These are phyloP conservation scores for human DNA, from an alignment of 2,113 vertebrate genomes.

Conservation along the genomic window DNA sequence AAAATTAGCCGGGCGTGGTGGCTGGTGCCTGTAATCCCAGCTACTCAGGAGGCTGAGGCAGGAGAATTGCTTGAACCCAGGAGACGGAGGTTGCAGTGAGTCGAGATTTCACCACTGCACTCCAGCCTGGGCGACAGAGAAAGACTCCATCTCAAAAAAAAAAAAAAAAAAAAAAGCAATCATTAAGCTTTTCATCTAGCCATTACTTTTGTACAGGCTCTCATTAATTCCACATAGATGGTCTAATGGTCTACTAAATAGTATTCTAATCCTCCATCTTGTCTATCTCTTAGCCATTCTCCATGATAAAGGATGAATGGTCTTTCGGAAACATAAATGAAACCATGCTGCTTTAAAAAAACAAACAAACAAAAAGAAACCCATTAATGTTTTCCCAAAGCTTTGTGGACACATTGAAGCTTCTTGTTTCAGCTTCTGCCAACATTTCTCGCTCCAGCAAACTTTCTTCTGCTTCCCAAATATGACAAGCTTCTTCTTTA, in stretches of 20 bases:
- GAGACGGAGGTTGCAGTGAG: too few species aligned
- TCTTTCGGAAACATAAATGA: neutral
- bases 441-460: neutral
- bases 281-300: neutral
- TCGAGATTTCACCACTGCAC: too few species aligned
- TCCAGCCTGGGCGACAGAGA: too few species aligned
- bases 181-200: neutral
- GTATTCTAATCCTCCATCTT: neutral
- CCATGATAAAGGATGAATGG: neutral
- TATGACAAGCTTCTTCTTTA: neutral
- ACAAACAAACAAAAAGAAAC: too few species aligned
- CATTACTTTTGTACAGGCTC: neutral
- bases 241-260: neutral
- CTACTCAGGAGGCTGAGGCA: too few species aligned
- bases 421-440: neutral
- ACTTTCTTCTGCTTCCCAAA: neutral
- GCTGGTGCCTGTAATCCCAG: too few species aligned
- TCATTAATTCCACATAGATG: neutral
- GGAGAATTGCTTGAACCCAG: too few species aligned
- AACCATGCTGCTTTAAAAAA: neutral
- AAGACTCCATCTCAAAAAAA: too few species aligned
- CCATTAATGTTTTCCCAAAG: neutral
- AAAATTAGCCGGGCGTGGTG: too few species aligned
- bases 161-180: neutral
- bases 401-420: neutral